phyloP scores from a whole-genome alignment of 2,113 vertebrate species.

The Tylochromis polylepis region DNA sequence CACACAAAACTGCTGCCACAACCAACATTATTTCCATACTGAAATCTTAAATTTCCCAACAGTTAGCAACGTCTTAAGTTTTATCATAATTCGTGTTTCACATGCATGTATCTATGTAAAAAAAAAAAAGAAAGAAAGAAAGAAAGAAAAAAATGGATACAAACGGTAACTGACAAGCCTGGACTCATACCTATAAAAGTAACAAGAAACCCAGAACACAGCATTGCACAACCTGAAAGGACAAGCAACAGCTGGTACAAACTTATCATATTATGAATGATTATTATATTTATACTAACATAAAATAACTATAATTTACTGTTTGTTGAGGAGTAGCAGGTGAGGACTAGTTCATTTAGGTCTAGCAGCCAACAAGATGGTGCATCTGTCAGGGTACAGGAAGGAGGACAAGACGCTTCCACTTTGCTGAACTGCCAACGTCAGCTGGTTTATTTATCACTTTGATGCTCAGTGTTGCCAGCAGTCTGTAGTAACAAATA shows the following conservation, averaged over 20 bases:
- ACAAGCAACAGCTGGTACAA: neutral
- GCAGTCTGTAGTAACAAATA: too few species aligned
- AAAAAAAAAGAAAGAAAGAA: too few species aligned
- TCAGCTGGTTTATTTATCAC: too few species aligned
- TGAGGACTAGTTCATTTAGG: too few species aligned
- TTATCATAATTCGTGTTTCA: neutral
- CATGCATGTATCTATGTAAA: neutral
- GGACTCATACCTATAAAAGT: neutral
- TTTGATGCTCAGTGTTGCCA: too few species aligned
- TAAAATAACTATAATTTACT: neutral
- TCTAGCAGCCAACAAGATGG: too few species aligned
- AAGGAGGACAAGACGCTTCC: too few species aligned
- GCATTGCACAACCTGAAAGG: neutral
- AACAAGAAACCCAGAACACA: neutral
- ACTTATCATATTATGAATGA: neutral
- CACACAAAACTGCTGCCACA: neutral
- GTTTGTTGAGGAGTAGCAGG: too few species aligned
- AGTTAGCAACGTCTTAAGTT: neutral
- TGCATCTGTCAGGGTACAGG: too few species aligned
- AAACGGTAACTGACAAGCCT: neutral
- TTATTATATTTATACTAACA: neutral
- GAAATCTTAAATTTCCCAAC: neutral
- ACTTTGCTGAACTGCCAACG: too few species aligned
- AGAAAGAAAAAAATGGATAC: too few species aligned
- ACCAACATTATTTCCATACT: neutral